phyloP scores from a whole-genome alignment of 2,888 invertebrate genomes.

The Furcula furcula region DNA sequence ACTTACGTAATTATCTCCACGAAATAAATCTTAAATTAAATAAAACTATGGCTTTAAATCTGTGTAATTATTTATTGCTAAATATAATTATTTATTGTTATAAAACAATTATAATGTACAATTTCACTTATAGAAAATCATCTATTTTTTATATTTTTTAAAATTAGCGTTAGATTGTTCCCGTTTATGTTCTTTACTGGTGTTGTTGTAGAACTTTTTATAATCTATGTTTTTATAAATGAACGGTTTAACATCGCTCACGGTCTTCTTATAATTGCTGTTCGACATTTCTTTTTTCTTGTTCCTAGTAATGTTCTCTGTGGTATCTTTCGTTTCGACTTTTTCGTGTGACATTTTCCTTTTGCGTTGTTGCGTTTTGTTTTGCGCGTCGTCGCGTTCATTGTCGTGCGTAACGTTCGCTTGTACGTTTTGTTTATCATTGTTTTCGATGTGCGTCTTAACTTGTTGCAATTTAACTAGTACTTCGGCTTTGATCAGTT shows the following conservation, averaged over 20 bases:
- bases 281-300: constrained; percentile 24
- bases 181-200: constrained; percentile 45
- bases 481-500: constrained; percentile 54
- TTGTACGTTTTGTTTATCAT: constrained; percentile 13
- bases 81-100: too few species aligned
- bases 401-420: constrained; percentile 5
- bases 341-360: constrained; percentile 40
- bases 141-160: constrained; percentile 50
- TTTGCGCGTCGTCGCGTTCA: constrained; percentile 14
- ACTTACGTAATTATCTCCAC: too few species aligned
- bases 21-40: too few species aligned
- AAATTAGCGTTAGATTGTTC: constrained; percentile 53
- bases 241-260: constrained; percentile 33
- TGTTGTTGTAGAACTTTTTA: constrained; percentile 52
- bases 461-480: constrained; percentile 48
- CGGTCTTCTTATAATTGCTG: constrained; percentile 22
- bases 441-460: constrained; percentile 37
- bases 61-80: too few species aligned
- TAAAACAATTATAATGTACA: constrained; percentile 26
- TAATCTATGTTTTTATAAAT: constrained; percentile 55
- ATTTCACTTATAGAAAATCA: constrained; percentile 42
- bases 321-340: constrained; percentile 25
- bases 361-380: constrained; percentile 40
- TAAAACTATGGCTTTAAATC: too few species aligned
- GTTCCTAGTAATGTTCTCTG: constrained; percentile 13